These are phyloP conservation scores for Lophius piscatorius DNA, from an alignment of 2,113 vertebrate species.

Conservation along the genomic window DNA sequence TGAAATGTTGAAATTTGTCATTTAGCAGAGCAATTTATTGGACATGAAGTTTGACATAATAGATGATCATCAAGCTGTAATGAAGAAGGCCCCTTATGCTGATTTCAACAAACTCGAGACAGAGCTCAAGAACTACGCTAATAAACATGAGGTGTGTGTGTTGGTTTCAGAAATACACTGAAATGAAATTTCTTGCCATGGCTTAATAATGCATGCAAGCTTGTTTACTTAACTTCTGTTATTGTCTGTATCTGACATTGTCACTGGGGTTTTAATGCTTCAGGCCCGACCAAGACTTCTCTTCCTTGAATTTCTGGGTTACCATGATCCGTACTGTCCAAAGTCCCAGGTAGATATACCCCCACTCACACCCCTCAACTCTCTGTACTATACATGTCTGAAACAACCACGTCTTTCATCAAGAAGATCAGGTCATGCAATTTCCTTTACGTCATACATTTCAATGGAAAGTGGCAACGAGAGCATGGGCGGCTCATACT, in stretches of 20 bases:
- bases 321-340: constrained; percentile 52
- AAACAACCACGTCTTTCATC: constrained; percentile 70
- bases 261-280: constrained; percentile 23
- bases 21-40: constrained; percentile 51
- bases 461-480: constrained; percentile 64
- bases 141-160: constrained; percentile 67
- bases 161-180: background rate
- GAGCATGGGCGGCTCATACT: constrained; percentile 64
- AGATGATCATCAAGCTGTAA: constrained; percentile 7
- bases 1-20: background rate
- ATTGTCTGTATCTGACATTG: constrained; percentile 7
- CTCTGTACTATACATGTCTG: constrained; percentile 35
- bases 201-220: no score
- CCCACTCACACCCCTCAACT: constrained; percentile 8
- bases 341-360: constrained; percentile 68
- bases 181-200: no score
- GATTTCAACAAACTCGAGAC: constrained; percentile 59
- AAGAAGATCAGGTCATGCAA: constrained; percentile 76
- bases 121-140: constrained; percentile 66
- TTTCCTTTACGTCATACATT: constrained; percentile 77
- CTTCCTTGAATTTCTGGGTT: constrained; percentile 71
- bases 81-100: constrained; percentile 8
- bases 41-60: constrained; percentile 42
- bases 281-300: constrained; percentile 69
- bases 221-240: background rate